Evolutionary conservation across 2,888 invertebrate genomes (phyloP).

Genomic region (Apodemia mormo): DNA sequence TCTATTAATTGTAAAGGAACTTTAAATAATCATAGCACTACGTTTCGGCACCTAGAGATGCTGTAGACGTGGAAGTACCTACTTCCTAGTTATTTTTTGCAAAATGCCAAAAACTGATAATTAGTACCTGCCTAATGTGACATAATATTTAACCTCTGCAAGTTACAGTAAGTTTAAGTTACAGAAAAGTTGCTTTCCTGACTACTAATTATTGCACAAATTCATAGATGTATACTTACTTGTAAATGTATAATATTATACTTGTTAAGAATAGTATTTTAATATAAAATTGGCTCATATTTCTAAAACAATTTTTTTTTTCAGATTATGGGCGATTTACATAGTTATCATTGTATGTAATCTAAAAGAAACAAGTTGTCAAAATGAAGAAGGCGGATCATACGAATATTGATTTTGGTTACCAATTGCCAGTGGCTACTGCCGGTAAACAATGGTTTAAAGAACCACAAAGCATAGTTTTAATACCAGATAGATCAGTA

Average conservation of each 20-base stretch:
- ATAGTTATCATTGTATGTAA: background rate
- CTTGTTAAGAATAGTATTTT: background rate
- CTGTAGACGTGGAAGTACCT: background rate
- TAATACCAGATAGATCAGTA: background rate
- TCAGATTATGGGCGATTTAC: background rate
- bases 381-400: background rate
- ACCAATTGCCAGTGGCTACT: background rate
- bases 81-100: background rate
- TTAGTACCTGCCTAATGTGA: background rate
- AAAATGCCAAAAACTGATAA: background rate
- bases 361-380: background rate
- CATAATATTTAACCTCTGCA: background rate
- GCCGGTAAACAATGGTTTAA: background rate
- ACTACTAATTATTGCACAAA: no score
- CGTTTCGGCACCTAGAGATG: background rate
- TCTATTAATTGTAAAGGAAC: background rate
- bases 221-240: no score
- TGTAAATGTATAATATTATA: background rate
- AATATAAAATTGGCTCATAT: no score
- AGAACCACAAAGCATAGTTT: background rate
- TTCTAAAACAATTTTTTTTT: background rate
- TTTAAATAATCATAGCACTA: background rate
- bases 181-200: background rate
- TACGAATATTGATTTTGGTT: conserved; percentile 1
- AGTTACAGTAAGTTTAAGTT: background rate